These are phyloP conservation scores for Hiodon alosoides DNA, from an alignment of 2,113 vertebrate genomes.

Conservation along the genomic window DNA sequence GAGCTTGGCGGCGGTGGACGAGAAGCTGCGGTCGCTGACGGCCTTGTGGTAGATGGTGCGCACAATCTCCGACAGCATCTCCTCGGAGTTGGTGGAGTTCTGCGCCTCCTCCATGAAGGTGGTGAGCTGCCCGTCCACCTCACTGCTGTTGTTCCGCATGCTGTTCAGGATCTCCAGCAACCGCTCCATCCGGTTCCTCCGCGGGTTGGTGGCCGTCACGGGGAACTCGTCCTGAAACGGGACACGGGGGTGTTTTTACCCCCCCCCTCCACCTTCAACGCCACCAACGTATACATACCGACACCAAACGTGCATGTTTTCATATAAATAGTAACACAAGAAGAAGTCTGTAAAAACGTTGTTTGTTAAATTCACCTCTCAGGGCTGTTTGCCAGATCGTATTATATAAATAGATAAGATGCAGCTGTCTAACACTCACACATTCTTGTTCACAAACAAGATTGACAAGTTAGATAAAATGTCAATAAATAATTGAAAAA, in stretches of 20 bases:
- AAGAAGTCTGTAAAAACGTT: no score
- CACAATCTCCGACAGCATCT: constrained; percentile 85
- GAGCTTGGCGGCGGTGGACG: constrained; percentile 87
- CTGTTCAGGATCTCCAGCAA: constrained; percentile 89
- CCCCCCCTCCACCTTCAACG: no score
- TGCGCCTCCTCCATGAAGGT: constrained; percentile 97
- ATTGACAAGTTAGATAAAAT: no score
- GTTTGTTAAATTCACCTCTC: no score
- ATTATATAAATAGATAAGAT: no score
- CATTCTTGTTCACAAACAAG: no score
- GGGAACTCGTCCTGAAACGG: constrained; percentile 76
- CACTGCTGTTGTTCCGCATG: constrained; percentile 91
- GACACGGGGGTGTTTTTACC: background rate
- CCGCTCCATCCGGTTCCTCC: constrained; percentile 86
- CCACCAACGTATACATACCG: no score
- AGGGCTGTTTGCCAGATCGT: no score
- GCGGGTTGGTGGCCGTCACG: constrained; percentile 59
- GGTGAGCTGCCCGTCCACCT: constrained; percentile 82
- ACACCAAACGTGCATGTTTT: no score
- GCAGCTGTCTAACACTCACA: no score
- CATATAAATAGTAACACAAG: no score
- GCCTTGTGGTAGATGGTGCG: constrained; percentile 87
- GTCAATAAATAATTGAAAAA: no score
- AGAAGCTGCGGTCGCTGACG: constrained; percentile 86
- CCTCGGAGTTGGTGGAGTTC: constrained; percentile 83